These are phyloP conservation scores for Clarias laeviceps DNA, from an alignment of 2,797 vertebrate species.

Conservation along the genomic window DNA sequence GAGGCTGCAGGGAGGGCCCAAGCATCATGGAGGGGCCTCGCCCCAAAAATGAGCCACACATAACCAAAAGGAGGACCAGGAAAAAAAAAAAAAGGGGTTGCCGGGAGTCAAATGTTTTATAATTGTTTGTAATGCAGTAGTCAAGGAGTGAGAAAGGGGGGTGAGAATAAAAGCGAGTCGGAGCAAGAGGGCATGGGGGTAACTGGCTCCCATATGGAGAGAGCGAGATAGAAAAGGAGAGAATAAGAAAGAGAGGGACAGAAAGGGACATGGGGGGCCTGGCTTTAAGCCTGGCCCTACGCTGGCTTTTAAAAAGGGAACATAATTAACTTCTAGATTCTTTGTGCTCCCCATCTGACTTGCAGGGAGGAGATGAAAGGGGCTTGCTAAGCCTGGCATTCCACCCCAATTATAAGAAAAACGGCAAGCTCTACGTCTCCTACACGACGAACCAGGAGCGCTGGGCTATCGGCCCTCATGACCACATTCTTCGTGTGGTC, in stretches of 20 bases:
- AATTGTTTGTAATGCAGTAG: slow-evolving; percentile 89
- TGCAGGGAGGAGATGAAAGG: slow-evolving; percentile 99
- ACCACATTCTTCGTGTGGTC: slow-evolving; percentile 97
- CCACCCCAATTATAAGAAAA: slow-evolving; percentile 99
- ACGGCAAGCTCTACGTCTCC: slow-evolving; percentile 99
- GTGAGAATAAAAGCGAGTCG: slow-evolving; percentile 60
- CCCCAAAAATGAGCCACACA: slow-evolving; percentile 82
- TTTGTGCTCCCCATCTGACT: slow-evolving; percentile 98
- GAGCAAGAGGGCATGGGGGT: slow-evolving; percentile 58
- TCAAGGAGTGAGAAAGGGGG: slow-evolving; percentile 72
- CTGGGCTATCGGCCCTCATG: slow-evolving; percentile 97
- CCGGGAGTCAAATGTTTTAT: slow-evolving; percentile 89
- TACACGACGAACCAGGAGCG: slow-evolving; percentile 99
- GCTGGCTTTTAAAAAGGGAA: slow-evolving; percentile 70
- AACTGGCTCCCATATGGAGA: slow-evolving; percentile 65
- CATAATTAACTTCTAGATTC: slow-evolving; percentile 98
- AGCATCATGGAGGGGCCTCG: slow-evolving; percentile 78
- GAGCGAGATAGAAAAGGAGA: slow-evolving; percentile 60
- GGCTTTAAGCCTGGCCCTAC: slow-evolving; percentile 78
- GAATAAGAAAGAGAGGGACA: slow-evolving; percentile 62
- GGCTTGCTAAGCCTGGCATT: slow-evolving; percentile 99
- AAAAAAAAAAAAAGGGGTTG: slow-evolving; percentile 66
- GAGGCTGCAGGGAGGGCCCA: slow-evolving; percentile 80
- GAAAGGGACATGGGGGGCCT: slow-evolving; percentile 73
- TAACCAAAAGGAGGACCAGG: slow-evolving; percentile 74